Base-by-base conservation (phyloP, 2,888 invertebrate genomes). In the Ichneumoninae sp. region DNA sequence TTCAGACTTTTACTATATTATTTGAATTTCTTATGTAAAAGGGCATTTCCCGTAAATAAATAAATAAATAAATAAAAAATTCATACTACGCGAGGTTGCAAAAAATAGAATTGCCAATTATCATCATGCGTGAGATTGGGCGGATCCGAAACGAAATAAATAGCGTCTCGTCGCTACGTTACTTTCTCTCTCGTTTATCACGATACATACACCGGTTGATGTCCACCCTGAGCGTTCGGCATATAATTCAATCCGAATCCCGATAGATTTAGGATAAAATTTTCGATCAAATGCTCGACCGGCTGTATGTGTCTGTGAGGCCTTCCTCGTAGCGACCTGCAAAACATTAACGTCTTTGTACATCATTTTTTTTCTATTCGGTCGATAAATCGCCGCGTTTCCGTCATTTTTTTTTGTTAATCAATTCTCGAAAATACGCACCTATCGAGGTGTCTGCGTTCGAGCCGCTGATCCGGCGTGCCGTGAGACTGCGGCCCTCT, bases 251-350 rank as follows among this genome's bases (percentile, higher is more conserved):
- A 87, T 85, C 92, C 92, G 69, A 92, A 89, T 80, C 94, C 94
- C 13, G 95, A 94, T 79, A 95, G 91, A 92, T 95, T 95, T 44
- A 95, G 93, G 82, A 95, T 94, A 87, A 95, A 95, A 88, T 95
- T 95, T 88, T 95, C 95, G 83, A 95, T 94, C 85, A 95, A 91
- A 91, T 95, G 94, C 89, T 95, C 95, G 87, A 95, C 93, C 47
- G 82, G 80, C 60, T 83, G 68, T 60, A 81, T 54, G 79, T 83
- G 80, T 78, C 83, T 81, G 69, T 78, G 83, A 50, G 84, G 81
- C 78, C 85, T 83, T 71, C 74, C 76, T 40, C 79, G 66, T 57
- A 66, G 63, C 68, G 81, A 63, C 71, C 85, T 86, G 84, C 77
- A 63, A 81, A 86, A 85, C 66, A 79, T 68, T 81, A 65, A 83